Evolutionary conservation across 2,797 vertebrate species (phyloP), one percentile per base, ranked within the genome.

Genomic region (Sebastes goodei): DNA sequence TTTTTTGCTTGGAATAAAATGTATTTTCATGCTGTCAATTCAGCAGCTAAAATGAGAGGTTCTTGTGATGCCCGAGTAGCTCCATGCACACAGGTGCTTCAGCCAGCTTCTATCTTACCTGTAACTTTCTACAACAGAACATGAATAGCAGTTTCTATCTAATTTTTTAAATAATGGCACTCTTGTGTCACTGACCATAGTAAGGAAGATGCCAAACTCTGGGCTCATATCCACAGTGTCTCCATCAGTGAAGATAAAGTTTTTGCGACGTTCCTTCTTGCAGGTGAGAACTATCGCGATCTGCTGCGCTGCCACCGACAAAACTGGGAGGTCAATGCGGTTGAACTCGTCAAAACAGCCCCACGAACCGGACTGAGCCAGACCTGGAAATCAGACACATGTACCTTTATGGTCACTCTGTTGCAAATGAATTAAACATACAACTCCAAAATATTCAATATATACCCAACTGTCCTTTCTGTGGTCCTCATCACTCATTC

Each of bases 301-400:
- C 93, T 99, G 99, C 83, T 99, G 99, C 5, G 99, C 98, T 20
- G 99, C 99, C 56, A 99, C 99, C 0, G 99, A 99, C 49, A 99
- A 91, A 65, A 99, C 99, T 2, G 98, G 97, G 63, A 99, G 96
- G 88, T 99, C 95, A 23, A 99, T 99, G 38, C 98, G 97, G 89
- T 99, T 99, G 92, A 99, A 99, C 88, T 99, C 98, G 62, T 99
- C 99, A 89, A 99, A 99, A 90, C 98, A 99, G 42, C 99, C 99
- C 99, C 99, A 99, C 25, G 99, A 99, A 65, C 98, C 99, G 70
- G 99, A 99, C 90, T 98, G 98, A 78, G 98, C 97, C 76, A 99
- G 95, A 86, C 99, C 99, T 99, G 89, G 14, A 82, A 80, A 82
- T 64, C n/a, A 81, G 10, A 88, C 49, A 74, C 49, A 78, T 35